phyloP scores from a whole-genome alignment of 2,888 invertebrate species.

The Drosophila fungiperda region DNA sequence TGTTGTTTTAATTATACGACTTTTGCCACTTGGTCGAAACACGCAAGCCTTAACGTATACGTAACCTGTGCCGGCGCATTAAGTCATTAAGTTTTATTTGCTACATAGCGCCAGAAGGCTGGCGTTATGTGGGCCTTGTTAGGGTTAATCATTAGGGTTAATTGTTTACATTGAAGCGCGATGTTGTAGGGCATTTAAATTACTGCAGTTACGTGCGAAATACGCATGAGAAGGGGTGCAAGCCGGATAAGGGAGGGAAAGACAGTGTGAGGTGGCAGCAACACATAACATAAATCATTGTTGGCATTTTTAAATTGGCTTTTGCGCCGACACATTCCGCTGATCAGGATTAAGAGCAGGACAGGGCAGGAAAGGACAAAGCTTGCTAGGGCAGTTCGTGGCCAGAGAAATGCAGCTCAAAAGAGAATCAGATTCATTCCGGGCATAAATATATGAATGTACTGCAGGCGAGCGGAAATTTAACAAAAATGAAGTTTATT shows the following conservation, averaged over 20 bases:
- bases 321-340: constrained; percentile 72
- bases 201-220: constrained; percentile 36
- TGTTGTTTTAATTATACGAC: constrained; percentile 70
- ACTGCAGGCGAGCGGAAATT: constrained; percentile 68
- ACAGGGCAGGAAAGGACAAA: background rate
- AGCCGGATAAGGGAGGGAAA: background rate
- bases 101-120: constrained; percentile 38
- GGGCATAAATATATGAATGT: constrained; percentile 55
- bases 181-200: constrained; percentile 56
- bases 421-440: constrained; percentile 44
- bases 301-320: constrained; percentile 84
- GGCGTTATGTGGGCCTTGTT: constrained; percentile 31
- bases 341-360: constrained; percentile 66
- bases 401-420: constrained; percentile 7
- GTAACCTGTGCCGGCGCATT: constrained; percentile 61
- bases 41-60: constrained; percentile 43
- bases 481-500: constrained; percentile 81
- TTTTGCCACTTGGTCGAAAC: constrained; percentile 70
- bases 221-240: background rate
- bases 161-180: constrained; percentile 78
- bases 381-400: too few species aligned
- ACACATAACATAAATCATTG: constrained; percentile 80
- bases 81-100: constrained; percentile 80
- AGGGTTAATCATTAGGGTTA: constrained; percentile 77
- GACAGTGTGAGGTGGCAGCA: background rate